Evolutionary conservation across 2,888 invertebrate species (phyloP), one percentile per base, ranked within the genome.

Genomic region (Tenthredo livida): DNA sequence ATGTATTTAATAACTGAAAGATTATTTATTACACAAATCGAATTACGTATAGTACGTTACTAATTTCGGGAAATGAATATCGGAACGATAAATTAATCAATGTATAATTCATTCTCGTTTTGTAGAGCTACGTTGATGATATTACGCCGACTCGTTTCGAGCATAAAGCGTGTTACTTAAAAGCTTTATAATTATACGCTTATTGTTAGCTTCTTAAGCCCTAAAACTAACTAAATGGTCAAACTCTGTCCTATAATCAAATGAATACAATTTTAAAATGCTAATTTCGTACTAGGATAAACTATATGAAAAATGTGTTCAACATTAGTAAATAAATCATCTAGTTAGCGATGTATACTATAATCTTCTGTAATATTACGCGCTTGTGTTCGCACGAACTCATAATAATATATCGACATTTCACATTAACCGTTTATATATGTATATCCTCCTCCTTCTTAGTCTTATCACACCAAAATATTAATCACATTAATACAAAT

Each of bases 381-480:
- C 86, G 91, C 90, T 90, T 91, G 90, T 91, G 90, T 88, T 88
- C 86, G 6, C 54, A 54, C 54, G n/a, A 87, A 83, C 40, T 75
- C 47, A 12, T 21, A 40, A 12, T 21, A 40, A 25, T 54, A 54
- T n/a, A 33, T 77, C 29, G 29, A 77, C 47, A 75, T 75, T 25
- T n/a, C 9, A 37, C 65, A 37, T 33, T 12, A 5, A 37, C 12
- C 37, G 37, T 17, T 72, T 37, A 37, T 37, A 37, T 37, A 40
- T 40, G 6, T 7, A 33, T 33, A 33, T 37, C 37, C 37, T 37
- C 37, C 37, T 37, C 7, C 37, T 43, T 25, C 40, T 73, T n/a
- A 73, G 47, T 73, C 73, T 5, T 67, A 10, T 25, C 73, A 43
- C 40, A 17, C 40, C 67, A 47, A 73, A 40, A 73, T 21, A 73